A percentile compares a stretch with the other conserved stretches of the same genome.
These are phyloP conservation scores for Acleris emargana DNA, from an alignment of 2,888 invertebrate genomes.

Conservation along the genomic window DNA sequence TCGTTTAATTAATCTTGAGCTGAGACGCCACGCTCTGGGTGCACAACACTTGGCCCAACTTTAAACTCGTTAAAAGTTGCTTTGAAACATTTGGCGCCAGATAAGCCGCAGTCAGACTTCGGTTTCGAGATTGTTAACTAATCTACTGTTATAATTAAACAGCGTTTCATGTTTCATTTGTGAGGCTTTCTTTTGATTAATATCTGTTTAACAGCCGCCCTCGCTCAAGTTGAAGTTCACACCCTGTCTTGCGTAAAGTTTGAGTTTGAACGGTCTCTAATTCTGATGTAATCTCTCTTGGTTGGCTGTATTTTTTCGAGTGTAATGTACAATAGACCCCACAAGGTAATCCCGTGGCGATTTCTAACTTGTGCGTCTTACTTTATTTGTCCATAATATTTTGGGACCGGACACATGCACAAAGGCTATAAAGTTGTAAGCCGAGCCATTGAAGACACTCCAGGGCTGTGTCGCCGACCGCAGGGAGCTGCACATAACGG, in stretches of 20 bases:
- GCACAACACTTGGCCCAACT: constrained; percentile 81
- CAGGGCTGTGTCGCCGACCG: constrained; percentile 57
- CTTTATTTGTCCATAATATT: too few relatives aligned
- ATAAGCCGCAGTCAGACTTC: constrained; percentile 81
- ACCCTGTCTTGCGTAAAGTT: neutral
- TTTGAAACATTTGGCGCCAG: constrained; percentile 83
- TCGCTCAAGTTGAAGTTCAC: constrained; percentile 19
- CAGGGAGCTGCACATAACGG: constrained; percentile 73
- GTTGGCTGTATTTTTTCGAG: too few relatives aligned
- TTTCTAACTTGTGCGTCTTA: too few relatives aligned
- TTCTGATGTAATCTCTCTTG: too few relatives aligned
- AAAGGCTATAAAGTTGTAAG: constrained; percentile 61
- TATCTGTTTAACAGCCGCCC: constrained; percentile 38
- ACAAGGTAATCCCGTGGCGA: too few relatives aligned
- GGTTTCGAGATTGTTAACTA: constrained; percentile 79
- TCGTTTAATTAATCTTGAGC: constrained; percentile 83
- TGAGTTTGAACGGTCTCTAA: neutral
- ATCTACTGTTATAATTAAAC: constrained; percentile 80
- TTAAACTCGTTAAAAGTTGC: constrained; percentile 84
- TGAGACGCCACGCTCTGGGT: constrained; percentile 69
- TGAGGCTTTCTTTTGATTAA: constrained; percentile 44
- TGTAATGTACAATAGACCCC: too few relatives aligned
- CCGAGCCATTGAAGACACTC: constrained; percentile 64
- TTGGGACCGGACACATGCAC: constrained; percentile 22
- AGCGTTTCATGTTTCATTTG: constrained; percentile 62